A percentile compares a stretch with the other conserved stretches of the same genome.
These are phyloP conservation scores for Stegostoma tigrinum DNA, from an alignment of 2,113 vertebrate species.

Conservation along the genomic window DNA sequence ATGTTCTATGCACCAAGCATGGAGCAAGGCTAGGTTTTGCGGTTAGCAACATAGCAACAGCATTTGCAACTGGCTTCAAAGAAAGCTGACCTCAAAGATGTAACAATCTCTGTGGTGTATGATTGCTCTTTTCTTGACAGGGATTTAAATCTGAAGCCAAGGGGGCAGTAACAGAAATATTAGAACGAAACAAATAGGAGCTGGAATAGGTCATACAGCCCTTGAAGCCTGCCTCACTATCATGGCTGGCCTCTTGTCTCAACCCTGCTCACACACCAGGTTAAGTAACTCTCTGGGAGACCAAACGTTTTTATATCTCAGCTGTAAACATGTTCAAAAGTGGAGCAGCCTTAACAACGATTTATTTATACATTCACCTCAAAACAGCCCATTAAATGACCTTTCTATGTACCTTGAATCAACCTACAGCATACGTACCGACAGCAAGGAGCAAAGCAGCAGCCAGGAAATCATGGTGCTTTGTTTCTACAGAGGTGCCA, in stretches of 20 bases:
- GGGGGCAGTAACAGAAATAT: neutral
- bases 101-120: neutral
- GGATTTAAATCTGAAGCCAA: neutral
- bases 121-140: neutral
- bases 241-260: neutral
- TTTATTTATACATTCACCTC: neutral
- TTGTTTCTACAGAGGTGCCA: neutral
- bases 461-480: slow-evolving; percentile 7
- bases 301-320: no score
- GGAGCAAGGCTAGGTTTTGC: neutral
- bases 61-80: neutral
- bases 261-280: neutral
- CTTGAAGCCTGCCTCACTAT: neutral
- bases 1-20: neutral
- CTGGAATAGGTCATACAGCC: neutral
- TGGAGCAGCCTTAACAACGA: no score
- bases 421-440: slow-evolving; percentile 1
- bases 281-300: neutral
- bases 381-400: neutral
- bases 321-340: no score
- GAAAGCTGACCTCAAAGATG: neutral
- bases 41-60: neutral
- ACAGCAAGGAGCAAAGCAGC: neutral
- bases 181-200: neutral
- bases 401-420: neutral